These are phyloP conservation scores for Tetrao urogallus DNA, from an alignment of 2,113 vertebrate genomes.

Conservation along the genomic window DNA sequence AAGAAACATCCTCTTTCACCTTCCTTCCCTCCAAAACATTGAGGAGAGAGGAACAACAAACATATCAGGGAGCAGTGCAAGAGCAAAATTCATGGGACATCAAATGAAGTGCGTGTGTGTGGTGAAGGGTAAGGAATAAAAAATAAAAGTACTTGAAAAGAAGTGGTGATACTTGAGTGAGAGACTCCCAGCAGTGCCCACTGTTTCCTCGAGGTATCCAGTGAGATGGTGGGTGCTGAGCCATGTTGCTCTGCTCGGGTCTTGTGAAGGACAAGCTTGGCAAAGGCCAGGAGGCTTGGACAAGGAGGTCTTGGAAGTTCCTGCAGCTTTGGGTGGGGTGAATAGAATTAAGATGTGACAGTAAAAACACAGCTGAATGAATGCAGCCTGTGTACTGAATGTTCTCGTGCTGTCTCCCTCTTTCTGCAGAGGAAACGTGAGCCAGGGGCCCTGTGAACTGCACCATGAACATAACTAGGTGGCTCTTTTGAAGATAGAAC, in stretches of 20 bases:
- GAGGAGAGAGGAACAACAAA: background rate
- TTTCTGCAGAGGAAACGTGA: background rate
- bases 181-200: background rate
- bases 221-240: background rate
- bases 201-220: background rate
- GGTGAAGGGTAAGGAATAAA: background rate
- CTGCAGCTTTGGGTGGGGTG: background rate
- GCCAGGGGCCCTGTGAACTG: background rate
- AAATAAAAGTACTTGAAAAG: background rate
- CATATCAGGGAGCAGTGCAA: background rate
- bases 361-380: background rate
- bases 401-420: background rate
- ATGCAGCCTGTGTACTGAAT: background rate
- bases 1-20: background rate
- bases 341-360: background rate
- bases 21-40: background rate
- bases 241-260: background rate
- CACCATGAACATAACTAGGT: background rate
- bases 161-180: background rate
- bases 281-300: background rate
- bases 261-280: accelerated
- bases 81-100: background rate
- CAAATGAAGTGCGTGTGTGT: background rate
- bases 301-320: background rate
- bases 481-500: background rate